Base-by-base conservation (phyloP, 1,140 invertebrate species). In the Chymomyza costata region DNA sequence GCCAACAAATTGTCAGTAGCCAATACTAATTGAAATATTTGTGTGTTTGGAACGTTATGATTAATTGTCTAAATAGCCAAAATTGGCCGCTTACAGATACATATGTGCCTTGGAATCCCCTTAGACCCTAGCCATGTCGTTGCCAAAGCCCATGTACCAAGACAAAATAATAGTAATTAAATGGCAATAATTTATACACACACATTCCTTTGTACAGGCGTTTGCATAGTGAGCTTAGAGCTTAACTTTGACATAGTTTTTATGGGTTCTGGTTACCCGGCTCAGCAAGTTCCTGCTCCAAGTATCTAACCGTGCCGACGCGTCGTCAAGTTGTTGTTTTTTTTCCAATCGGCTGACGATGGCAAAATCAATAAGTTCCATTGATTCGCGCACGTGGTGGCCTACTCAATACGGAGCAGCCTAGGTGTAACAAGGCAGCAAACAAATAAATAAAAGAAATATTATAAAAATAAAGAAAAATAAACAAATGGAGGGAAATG, bases 241-340 rank as follows among this genome's bases (percentile, higher is more conserved):
- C 62, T 40, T 80, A 80, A 66, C 71, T 73, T 80, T 80, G 73
- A 78, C 73, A 78, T 67, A 78, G 40, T 78, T 78, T 31, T 25
- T 31, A 31, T 32, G 28, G 41, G 38, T 58, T 38, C 30, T 54
- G 3, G 21, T 25, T 25, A 5, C 21, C 21, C 21, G 3, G 3
- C 21, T 25, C 21, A 3, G 21, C 21, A n/a, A n/a, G n/a, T n/a
- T n/a, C n/a, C n/a, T n/a, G n/a, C n/a, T n/a, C n/a, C n/a, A n/a
- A n/a, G n/a, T n/a, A n/a, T n/a, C n/a, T n/a, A n/a, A n/a, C n/a
- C n/a, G n/a, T 8, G 21, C 21, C 21, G 3, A 3, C 3, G 21
- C 21, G 21, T 8, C 21, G 21, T 3, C 21, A 25, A 8, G 21
- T 25, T 8, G 3, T 25, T 25, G 3, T 8, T 8, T 3, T 25